Evolutionary conservation across 2,888 invertebrate genomes (phyloP).

Genomic region (Holacanthella duospinosa): DNA sequence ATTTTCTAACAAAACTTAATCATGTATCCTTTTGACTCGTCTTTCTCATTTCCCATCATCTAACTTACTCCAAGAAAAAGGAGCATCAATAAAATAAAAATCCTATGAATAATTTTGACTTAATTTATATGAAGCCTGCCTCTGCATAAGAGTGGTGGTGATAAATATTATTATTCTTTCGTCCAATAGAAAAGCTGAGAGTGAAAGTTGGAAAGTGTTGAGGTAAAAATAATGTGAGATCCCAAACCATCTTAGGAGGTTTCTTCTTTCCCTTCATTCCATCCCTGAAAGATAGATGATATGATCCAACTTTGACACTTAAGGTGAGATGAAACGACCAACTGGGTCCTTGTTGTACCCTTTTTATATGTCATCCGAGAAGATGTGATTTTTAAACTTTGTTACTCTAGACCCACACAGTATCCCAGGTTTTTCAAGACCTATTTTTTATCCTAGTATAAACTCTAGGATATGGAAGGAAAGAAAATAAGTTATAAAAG

Average conservation of each 20-base stretch:
- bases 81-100: conserved; percentile 1
- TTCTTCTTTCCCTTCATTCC: background rate
- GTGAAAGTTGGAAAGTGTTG: conserved; percentile 6
- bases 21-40: no score
- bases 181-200: background rate
- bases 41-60: no score
- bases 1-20: no score
- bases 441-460: no score
- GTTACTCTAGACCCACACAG: background rate
- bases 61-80: no score
- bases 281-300: background rate
- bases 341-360: background rate
- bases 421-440: no score
- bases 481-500: background rate
- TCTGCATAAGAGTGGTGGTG: background rate
- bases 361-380: background rate
- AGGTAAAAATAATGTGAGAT: background rate
- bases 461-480: background rate
- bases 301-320: conserved; percentile 9
- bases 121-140: background rate
- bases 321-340: conserved; percentile 7
- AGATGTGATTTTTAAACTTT: conserved; percentile 3
- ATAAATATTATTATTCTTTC: background rate
- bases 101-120: background rate
- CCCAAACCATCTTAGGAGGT: background rate